phyloP scores from a whole-genome alignment of 2,797 vertebrate genomes.

The Eurystomus glaucurus region DNA sequence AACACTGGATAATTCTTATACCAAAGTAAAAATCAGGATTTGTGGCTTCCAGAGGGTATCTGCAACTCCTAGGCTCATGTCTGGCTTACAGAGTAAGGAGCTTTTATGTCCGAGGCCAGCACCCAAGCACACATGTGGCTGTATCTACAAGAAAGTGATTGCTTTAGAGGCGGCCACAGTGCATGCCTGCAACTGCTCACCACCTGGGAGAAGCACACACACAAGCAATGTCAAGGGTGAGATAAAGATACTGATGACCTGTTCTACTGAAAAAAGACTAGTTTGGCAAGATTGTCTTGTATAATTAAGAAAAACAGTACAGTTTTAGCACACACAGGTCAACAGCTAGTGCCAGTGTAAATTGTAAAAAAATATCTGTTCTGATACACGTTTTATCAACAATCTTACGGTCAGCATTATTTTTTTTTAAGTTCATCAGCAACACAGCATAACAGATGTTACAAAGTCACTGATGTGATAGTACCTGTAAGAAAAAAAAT shows the following conservation, averaged over 20 bases:
- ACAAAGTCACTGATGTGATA: not conserved
- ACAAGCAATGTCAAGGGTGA: accelerated
- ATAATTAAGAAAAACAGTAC: not conserved
- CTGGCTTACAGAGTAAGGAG: not conserved
- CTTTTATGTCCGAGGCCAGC: not conserved
- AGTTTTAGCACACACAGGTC: not conserved
- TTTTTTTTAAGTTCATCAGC: not conserved
- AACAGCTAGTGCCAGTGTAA: not conserved
- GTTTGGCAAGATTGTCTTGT: not conserved
- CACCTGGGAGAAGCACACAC: not conserved
- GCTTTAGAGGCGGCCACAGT: not conserved
- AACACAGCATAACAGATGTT: not conserved
- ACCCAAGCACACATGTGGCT: accelerated
- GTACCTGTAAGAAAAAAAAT: not conserved
- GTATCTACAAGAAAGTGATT: not conserved
- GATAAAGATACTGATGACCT: not conserved
- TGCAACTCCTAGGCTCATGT: not conserved
- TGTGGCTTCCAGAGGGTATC: not conserved
- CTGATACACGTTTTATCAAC: not conserved
- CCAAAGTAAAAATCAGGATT: not conserved
- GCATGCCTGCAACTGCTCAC: not conserved
- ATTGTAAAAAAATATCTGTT: not conserved
- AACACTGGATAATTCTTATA: not conserved
- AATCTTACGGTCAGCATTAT: not conserved
- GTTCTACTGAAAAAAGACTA: not conserved